Base-by-base conservation (phyloP, 2,113 vertebrate species). In the Fregata magnificens region DNA sequence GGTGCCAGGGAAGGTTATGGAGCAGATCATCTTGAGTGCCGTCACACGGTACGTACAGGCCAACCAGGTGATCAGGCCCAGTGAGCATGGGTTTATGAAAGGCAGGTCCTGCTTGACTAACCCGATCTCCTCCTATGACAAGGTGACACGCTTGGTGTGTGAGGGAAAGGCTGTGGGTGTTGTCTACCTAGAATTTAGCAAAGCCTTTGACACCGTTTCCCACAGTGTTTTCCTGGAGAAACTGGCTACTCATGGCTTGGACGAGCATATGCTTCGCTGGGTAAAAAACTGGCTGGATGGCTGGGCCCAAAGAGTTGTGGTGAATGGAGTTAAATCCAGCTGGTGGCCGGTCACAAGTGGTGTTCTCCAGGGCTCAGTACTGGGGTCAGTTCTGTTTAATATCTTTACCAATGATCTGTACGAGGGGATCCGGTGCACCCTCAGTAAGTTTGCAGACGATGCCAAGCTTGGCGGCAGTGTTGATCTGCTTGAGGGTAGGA, bases 351-450 rank as follows among this genome's bases (percentile, higher is more conserved):
- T 62, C 29, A 73, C 34, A 45, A 32, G 28, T 24, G 14, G 8
- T 29, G 52, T 36, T 47, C 24, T 16, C 20, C 34, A 62, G 29
- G 34, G 56, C 6, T 40, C 34, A 47, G 34, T 83, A 5, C 1
- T 83, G 29, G 25, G 22, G 25, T 6, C 28, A 8, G 32, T 49
- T 26, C 42, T 31, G 32, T 26, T 18, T 15, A 14, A 16, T 13
- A 18, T 40, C 28, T 40, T 67, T 40, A 47, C 31, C 29, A 69
- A 1, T 8, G 7, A 42, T 62, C 47, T 76, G 28, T 38, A 40
- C 0, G 0, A 71, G n/a, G 47, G 25, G n/a, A 50, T 21, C 1
- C 1, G 42, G 16, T 42, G 10, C 31, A 25, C 44, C 26, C 61
- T 82, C 16, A 58, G 31, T 22, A 12, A 50, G 4, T n/a, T 36